phyloP scores from a whole-genome alignment of 2,113 vertebrate species.

The Phodopus roborovskii region DNA sequence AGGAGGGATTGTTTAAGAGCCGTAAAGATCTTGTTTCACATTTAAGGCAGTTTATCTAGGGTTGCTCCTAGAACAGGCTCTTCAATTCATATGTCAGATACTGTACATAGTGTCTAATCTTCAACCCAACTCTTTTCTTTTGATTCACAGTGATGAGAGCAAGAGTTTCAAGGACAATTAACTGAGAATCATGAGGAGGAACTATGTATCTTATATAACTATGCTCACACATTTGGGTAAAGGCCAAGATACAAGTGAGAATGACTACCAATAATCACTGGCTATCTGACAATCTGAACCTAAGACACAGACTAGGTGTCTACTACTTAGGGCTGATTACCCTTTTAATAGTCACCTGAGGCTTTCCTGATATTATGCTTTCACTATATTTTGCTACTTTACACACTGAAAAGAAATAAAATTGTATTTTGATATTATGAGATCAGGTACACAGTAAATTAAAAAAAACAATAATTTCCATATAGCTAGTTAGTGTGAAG shows the following conservation, averaged over 20 bases:
- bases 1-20: conserved; percentile 55
- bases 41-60: neutral
- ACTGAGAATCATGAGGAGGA: neutral
- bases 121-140: neutral
- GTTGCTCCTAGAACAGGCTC: neutral
- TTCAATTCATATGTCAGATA: conserved; percentile 46
- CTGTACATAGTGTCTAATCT: neutral
- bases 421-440: neutral
- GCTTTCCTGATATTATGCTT: neutral
- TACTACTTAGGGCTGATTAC: neutral
- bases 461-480: neutral
- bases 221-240: neutral
- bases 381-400: neutral
- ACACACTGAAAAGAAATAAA: neutral
- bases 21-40: conserved; percentile 52
- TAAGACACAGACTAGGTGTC: neutral
- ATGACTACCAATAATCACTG: neutral
- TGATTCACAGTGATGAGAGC: neutral
- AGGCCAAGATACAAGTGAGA: neutral
- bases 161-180: neutral
- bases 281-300: neutral
- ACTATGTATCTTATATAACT: neutral
- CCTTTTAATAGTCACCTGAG: conserved; percentile 1
- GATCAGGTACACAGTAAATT: neutral
- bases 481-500: neutral